Evolutionary conservation across 2,888 invertebrate genomes (phyloP).

Genomic region (Camponotus fellah): DNA sequence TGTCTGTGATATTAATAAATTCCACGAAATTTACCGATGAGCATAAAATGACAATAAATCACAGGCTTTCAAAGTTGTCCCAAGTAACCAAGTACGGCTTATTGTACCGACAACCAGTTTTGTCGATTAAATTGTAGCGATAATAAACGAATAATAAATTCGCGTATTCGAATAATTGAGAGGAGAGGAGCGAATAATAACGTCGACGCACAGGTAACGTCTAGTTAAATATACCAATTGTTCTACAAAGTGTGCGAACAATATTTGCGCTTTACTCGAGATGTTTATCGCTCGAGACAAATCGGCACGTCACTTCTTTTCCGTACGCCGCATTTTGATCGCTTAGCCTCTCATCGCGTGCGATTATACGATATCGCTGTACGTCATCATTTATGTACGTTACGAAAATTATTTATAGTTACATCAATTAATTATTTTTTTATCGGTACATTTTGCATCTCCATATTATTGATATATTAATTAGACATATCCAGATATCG

Average conservation of each 20-base stretch:
- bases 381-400: neutral
- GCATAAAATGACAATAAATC: neutral
- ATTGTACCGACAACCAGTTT: neutral
- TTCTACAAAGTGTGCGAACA: neutral
- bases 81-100: neutral
- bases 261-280: conserved; percentile 37
- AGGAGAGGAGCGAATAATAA: neutral
- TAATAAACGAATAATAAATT: conserved; percentile 9
- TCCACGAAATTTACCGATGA: conserved; percentile 5
- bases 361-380: neutral
- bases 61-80: neutral
- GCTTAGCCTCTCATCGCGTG: neutral
- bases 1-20: neutral
- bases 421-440: neutral
- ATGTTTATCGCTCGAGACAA: neutral
- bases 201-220: conserved; percentile 1
- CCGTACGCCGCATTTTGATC: neutral
- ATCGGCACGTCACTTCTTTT: neutral
- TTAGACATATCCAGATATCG: neutral
- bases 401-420: neutral
- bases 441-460: neutral
- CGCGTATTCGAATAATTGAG: conserved; percentile 22
- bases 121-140: conserved; percentile 22
- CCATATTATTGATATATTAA: neutral
- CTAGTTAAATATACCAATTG: conserved; percentile 34